Evolutionary conservation across 2,797 vertebrate genomes (phyloP), one percentile per base, ranked within the genome.

Genomic region (Myoxocephalus aenaeus): DNA sequence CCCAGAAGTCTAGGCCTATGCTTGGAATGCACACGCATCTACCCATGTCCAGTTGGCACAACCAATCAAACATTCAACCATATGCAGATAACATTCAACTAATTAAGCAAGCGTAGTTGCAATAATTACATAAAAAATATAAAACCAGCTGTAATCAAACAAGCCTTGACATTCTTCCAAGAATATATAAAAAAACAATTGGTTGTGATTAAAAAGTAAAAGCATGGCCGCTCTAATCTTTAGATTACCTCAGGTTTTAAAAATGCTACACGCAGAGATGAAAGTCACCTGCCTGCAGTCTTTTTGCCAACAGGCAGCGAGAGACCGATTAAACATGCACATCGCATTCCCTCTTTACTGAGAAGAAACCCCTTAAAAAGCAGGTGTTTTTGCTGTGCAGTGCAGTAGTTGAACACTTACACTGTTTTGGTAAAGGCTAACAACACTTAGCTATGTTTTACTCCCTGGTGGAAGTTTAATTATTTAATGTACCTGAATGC

Each of bases 201-300:
- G 38, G 42, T 80, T 77, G 70, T 80, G 66, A 87, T 86, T 75
- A 80, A 81, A 89, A 85, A 68, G 69, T 62, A 73, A 78, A 53
- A 80, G 70, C 75, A 46, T 3, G 3, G 75, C 53, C 22, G 71
- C 64, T 76, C 44, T 89, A 87, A 90, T 82, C 83, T 81, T 65
- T 27, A 62, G 73, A 82, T 89, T 77, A 87, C 54, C 17, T 71
- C 7, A 42, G 81, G 54, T 1, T 83, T 84, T 69, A 56, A 40
- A 79, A 70, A 57, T 20, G 9, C 48, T 65, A n/a, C 57, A 34
- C 13, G 42, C 32, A 40, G 62, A 70, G 65, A 68, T 57, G 65
- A 46, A 80, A 73, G 59, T 66, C 44, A 27, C 68, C 83, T 65
- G 79, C 65, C 65, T 56, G 22, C 64, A 34, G 65, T 38, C 10